Conservation (phyloP, 2,797 vertebrate genomes). For the Chaenodraco wilsoni region DNA sequence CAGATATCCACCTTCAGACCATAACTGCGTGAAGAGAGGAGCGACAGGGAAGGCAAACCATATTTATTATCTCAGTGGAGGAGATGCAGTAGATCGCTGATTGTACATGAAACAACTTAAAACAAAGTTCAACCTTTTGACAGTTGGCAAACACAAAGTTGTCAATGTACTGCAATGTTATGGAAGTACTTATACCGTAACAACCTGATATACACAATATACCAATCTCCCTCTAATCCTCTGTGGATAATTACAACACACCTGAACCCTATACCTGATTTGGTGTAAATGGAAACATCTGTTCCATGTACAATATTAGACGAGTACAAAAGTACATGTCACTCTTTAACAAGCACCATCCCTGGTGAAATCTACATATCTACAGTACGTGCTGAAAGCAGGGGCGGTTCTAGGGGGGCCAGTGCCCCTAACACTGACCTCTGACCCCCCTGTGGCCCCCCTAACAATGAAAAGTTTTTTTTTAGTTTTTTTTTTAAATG, state of each 20-base stretch:
- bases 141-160: slow-evolving; percentile 10
- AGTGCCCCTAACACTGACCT: too few species aligned
- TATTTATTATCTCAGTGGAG: too few species aligned
- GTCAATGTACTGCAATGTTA: not conserved
- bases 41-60: not conserved
- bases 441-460: too few species aligned
- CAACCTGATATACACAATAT: not conserved
- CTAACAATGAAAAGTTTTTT: too few species aligned
- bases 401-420: too few species aligned
- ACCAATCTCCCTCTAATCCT: not conserved
- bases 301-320: slow-evolving; percentile 2
- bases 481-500: too few species aligned
- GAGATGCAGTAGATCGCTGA: not conserved
- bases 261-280: too few species aligned
- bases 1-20: slow-evolving; percentile 98
- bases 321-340: not conserved
- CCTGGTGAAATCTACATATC: not conserved
- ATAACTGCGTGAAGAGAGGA: slow-evolving; percentile 81
- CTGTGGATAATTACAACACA: not conserved
- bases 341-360: not conserved
- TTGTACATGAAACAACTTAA: not conserved
- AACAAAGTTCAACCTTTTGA: not conserved
- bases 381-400: not conserved
- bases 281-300: too few species aligned
- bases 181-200: not conserved